Conservation (phyloP, 2,113 vertebrate species). For the Lathamus discolor region DNA sequence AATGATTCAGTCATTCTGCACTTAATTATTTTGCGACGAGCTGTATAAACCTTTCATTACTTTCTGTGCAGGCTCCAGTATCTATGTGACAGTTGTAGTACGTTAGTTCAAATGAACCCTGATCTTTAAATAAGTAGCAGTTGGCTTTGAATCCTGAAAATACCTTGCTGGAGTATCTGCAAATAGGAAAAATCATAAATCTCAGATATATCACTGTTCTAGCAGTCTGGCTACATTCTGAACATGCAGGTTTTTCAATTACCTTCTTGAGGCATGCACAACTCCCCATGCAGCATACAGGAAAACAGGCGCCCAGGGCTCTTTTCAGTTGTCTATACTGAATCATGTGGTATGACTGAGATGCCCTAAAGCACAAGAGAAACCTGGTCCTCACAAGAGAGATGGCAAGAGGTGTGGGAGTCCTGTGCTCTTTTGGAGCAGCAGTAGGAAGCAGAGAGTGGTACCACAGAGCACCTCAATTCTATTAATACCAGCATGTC, state of each 20-base stretch:
- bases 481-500: not conserved
- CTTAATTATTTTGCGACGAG: not conserved
- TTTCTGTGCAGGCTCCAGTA: not conserved
- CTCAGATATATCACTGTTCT: not conserved
- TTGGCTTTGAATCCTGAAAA: not conserved
- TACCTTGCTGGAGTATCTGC: not conserved
- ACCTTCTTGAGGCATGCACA: not conserved
- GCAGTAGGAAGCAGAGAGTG: not conserved
- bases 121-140: not conserved
- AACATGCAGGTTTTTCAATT: not conserved
- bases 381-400: not conserved
- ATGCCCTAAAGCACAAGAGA: not conserved
- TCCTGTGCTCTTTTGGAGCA: not conserved
- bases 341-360: not conserved
- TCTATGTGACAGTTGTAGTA: not conserved
- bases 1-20: not conserved
- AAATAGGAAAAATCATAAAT: not conserved
- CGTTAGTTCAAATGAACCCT: not conserved
- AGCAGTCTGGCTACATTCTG: not conserved
- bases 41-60: not conserved
- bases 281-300: not conserved
- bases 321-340: not conserved
- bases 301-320: not conserved
- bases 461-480: not conserved
- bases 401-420: not conserved